These are phyloP conservation scores for Anthophora plumipes DNA, from an alignment of 2,888 invertebrate genomes.

Conservation along the genomic window DNA sequence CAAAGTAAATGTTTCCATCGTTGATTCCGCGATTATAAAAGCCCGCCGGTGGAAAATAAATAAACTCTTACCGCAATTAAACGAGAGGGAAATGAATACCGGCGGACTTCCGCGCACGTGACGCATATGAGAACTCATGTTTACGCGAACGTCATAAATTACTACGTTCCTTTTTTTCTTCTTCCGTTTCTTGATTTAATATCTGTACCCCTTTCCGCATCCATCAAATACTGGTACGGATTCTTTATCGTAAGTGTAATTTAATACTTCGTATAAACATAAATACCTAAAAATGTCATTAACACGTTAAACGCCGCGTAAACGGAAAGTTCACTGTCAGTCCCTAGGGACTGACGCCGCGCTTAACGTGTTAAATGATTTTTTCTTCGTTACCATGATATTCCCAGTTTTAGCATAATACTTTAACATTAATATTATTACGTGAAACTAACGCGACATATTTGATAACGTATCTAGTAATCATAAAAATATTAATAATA, in stretches of 20 bases:
- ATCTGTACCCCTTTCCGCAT: not conserved
- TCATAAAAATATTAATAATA: not conserved
- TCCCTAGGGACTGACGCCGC: too few species aligned
- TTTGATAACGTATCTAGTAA: too few species aligned
- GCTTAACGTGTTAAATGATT: too few species aligned
- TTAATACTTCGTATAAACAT: not conserved
- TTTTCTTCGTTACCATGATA: too few species aligned
- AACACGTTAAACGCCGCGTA: too few species aligned
- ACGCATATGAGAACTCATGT: slow-evolving; percentile 5
- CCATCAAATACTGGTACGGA: not conserved
- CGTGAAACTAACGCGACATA: too few species aligned
- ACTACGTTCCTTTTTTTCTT: not conserved
- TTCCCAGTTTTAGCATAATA: too few species aligned
- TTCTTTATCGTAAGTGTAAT: not conserved
- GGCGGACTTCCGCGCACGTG: slow-evolving; percentile 66
- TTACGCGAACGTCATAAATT: not conserved
- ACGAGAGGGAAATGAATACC: slow-evolving; percentile 61
- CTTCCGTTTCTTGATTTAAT: not conserved
- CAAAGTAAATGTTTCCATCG: slow-evolving; percentile 24
- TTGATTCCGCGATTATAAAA: slow-evolving; percentile 39
- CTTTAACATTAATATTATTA: too few species aligned
- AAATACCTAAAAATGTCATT: too few species aligned
- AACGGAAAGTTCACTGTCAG: too few species aligned
- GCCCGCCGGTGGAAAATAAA: slow-evolving; percentile 26
- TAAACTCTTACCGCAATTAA: slow-evolving; percentile 59